These are phyloP conservation scores for Astatotilapia flaviijosephi DNA, from an alignment of 2,113 vertebrate genomes.

Conservation along the genomic window DNA sequence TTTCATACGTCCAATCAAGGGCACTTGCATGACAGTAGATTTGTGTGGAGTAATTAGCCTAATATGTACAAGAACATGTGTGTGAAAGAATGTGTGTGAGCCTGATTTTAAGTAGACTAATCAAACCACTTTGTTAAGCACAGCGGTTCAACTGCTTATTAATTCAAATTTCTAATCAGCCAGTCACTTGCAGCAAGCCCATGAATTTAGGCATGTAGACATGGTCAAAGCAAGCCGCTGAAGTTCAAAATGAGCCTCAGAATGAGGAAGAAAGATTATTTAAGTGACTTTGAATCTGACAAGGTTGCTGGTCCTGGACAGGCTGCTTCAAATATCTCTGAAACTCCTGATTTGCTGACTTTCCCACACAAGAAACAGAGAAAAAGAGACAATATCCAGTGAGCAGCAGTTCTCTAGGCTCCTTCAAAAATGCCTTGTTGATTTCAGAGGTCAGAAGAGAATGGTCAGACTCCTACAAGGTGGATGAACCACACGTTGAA, in stretches of 20 bases:
- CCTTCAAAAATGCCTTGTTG: background rate
- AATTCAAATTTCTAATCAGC: background rate
- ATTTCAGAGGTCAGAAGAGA: background rate
- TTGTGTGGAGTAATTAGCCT: background rate
- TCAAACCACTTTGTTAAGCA: background rate
- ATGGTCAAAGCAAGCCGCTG: rapidly evolving
- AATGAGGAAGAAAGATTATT: background rate
- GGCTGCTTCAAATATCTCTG: background rate
- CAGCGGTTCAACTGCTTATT: background rate
- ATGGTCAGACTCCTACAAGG: background rate
- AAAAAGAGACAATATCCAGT: background rate
- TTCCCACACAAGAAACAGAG: background rate
- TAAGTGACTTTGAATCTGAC: background rate
- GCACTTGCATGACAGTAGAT: background rate
- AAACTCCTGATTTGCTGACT: background rate
- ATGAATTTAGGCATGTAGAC: background rate
- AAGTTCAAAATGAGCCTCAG: background rate
- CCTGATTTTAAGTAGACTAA: background rate
- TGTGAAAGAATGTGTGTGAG: background rate
- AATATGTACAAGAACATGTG: background rate
- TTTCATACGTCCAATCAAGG: background rate
- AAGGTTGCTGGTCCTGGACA: background rate
- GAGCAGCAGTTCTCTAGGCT: background rate
- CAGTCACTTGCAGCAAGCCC: background rate
- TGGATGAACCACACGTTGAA: background rate